Percentiles rank a stretch among this genome's conserved stretches.
Conservation (phyloP, 2,113 vertebrate genomes). For the Sebastes fasciatus region DNA sequence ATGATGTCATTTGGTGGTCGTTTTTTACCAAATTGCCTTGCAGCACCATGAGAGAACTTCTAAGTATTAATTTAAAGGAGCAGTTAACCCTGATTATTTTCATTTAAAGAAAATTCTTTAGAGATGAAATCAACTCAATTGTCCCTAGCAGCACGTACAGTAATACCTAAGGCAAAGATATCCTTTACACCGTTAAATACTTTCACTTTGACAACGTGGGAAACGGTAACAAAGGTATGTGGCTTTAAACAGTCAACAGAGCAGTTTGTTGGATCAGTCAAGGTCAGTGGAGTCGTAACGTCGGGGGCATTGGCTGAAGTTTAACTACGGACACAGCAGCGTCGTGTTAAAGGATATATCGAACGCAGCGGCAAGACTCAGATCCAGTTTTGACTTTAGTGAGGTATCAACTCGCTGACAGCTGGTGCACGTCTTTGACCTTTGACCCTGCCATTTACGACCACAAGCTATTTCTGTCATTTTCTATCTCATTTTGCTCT, state of each 20-base stretch:
- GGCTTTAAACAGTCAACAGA: constrained; percentile 18
- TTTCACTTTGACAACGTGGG: constrained; percentile 22
- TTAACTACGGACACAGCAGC: constrained; percentile 24
- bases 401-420: constrained; percentile 58
- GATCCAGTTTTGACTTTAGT: constrained; percentile 52
- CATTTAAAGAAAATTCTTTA: neutral
- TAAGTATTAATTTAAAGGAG: neutral
- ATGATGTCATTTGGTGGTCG: neutral
- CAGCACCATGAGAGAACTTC: constrained; percentile 24
- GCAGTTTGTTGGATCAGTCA: constrained; percentile 25
- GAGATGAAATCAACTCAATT: neutral
- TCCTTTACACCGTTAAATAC: constrained; percentile 22
- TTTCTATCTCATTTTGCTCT: constrained; percentile 1
- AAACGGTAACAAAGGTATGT: constrained; percentile 22
- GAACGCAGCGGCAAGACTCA: constrained; percentile 5
- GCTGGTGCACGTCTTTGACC: neutral
- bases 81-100: constrained; percentile 15
- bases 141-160: neutral
- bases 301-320: constrained; percentile 11
- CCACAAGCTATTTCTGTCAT: neutral
- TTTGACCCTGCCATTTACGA: neutral
- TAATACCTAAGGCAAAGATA: constrained; percentile 11
- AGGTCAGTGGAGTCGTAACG: constrained; percentile 15
- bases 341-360: constrained; percentile 10
- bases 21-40: constrained; percentile 1